Evolutionary conservation across 2,888 invertebrate species (phyloP).

Genomic region (Platycheirus albimanus): DNA sequence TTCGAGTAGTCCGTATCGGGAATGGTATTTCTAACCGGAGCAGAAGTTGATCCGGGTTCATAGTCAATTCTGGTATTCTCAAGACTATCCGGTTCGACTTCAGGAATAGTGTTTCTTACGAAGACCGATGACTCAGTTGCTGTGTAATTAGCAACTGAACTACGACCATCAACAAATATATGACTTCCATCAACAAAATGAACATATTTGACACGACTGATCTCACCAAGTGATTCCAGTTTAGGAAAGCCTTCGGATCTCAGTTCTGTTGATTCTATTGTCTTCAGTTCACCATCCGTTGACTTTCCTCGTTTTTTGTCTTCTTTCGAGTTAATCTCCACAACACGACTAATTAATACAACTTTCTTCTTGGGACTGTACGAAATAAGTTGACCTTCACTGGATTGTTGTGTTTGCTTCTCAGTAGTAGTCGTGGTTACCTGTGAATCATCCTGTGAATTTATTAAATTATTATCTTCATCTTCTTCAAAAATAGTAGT

Average conservation of each 20-base stretch:
- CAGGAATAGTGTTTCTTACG: slow-evolving; percentile 78
- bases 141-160: slow-evolving; percentile 82
- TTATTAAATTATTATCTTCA: slow-evolving; percentile 74
- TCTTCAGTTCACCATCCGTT: slow-evolving; percentile 83
- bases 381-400: slow-evolving; percentile 76
- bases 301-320: slow-evolving; percentile 85
- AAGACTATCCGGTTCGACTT: slow-evolving; percentile 57
- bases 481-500: slow-evolving; percentile 74
- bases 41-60: slow-evolving; percentile 52
- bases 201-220: slow-evolving; percentile 87
- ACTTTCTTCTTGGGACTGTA: slow-evolving; percentile 84
- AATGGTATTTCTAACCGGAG: slow-evolving; percentile 65
- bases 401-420: slow-evolving; percentile 78
- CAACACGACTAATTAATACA: slow-evolving; percentile 87
- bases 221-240: slow-evolving; percentile 87
- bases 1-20: slow-evolving; percentile 61
- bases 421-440: slow-evolving; percentile 43
- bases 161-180: slow-evolving; percentile 81
- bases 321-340: slow-evolving; percentile 87
- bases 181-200: slow-evolving; percentile 85
- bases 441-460: slow-evolving; percentile 74
- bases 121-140: slow-evolving; percentile 79
- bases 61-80: slow-evolving; percentile 60
- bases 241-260: slow-evolving; percentile 86
- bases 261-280: slow-evolving; percentile 84